A percentile compares a stretch with the other conserved stretches of the same genome.
Evolutionary conservation across 1,140 invertebrate genomes (phyloP).

Genomic region (Pseudobourletiella spinata): DNA sequence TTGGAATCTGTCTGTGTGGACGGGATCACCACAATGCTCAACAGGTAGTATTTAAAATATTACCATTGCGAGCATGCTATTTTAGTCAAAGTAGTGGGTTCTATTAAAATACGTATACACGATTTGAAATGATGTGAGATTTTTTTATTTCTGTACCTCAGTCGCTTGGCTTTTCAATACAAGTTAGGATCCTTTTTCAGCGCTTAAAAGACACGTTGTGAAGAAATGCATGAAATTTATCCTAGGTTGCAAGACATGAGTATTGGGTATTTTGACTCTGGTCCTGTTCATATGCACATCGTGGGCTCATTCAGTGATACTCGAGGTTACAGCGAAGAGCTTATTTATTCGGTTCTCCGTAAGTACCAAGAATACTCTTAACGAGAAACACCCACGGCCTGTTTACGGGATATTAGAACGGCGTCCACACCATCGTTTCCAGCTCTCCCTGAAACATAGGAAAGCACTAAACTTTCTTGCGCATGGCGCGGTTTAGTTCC

Average conservation of each 20-base stretch:
- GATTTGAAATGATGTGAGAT: too few species aligned
- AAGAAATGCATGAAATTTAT: not conserved
- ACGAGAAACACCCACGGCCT: too few species aligned
- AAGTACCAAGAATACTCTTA: constrained; percentile 43
- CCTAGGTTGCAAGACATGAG: constrained; percentile 68
- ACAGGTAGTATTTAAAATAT: constrained; percentile 9
- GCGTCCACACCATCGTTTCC: too few species aligned
- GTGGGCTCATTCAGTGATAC: constrained; percentile 82
- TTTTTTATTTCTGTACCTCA: not conserved
- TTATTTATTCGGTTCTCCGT: constrained; percentile 84
- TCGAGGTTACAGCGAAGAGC: constrained; percentile 70
- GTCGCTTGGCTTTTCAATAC: too few species aligned
- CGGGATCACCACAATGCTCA: constrained; percentile 38
- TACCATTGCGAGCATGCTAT: not conserved
- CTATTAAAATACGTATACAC: not conserved
- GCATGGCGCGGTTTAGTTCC: too few species aligned
- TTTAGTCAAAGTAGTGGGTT: not conserved
- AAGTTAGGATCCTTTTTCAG: not conserved
- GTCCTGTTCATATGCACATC: constrained; percentile 76
- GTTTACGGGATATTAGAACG: too few species aligned
- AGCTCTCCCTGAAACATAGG: too few species aligned
- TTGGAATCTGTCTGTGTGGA: constrained; percentile 78
- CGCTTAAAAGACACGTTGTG: not conserved
- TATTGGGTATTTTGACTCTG: constrained; percentile 65
- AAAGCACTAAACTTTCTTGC: too few species aligned